Conservation (phyloP, 2,888 invertebrate species). For the Volucella zonaria region DNA sequence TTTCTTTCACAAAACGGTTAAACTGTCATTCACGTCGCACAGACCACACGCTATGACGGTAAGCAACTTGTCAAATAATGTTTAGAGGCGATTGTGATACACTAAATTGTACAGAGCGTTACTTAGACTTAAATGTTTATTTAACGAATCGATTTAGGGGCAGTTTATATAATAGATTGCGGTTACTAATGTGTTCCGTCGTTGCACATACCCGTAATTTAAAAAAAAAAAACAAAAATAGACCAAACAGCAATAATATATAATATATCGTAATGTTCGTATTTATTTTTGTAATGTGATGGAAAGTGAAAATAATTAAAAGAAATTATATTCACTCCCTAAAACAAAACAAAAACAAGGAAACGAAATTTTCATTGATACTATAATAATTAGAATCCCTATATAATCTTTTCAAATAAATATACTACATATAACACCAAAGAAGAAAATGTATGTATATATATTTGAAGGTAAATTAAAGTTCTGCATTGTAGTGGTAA, state of each 20-base stretch:
- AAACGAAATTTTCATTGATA: slow-evolving; percentile 13
- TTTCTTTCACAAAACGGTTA: no score
- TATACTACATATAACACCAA: not conserved
- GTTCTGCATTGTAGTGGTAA: slow-evolving; percentile 47
- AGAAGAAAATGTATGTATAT: slow-evolving; percentile 16
- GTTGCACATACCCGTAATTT: slow-evolving; percentile 5
- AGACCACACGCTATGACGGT: no score
- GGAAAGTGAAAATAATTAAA: no score
- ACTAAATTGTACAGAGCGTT: slow-evolving; percentile 6
- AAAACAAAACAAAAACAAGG: slow-evolving; percentile 48
- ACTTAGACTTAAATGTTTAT: slow-evolving; percentile 26
- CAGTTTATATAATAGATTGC: slow-evolving; percentile 41
- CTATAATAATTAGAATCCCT: no score
- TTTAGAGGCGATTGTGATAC: slow-evolving; percentile 44
- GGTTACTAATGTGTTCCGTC: slow-evolving; percentile 44
- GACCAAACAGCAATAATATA: no score
- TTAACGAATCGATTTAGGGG: slow-evolving; percentile 65
- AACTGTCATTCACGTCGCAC: no score
- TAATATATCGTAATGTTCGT: not conserved
- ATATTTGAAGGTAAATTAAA: slow-evolving; percentile 14
- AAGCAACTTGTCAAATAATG: slow-evolving; percentile 11
- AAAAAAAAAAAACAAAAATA: no score
- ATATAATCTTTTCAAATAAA: no score
- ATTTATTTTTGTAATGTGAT: slow-evolving; percentile 11
- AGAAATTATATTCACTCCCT: not conserved